Conservation (phyloP, 1,140 invertebrate species). For the Pseudomyrmex gracilis region DNA sequence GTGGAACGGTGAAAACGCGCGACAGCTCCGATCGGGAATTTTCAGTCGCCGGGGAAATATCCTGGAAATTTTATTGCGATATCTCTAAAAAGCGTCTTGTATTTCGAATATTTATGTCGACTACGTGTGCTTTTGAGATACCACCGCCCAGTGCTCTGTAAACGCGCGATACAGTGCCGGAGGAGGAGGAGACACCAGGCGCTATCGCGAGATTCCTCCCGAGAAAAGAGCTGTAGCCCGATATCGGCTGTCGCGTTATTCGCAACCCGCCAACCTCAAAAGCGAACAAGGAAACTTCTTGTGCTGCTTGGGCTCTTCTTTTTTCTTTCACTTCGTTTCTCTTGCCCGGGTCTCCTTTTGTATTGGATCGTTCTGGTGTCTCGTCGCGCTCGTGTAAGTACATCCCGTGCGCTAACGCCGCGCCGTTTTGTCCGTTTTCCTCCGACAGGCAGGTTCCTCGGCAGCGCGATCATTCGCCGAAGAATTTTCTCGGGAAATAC, state of each 20-base stretch:
- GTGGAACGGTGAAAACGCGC: neutral
- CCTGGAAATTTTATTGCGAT: neutral
- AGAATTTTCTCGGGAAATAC: conserved; percentile 54
- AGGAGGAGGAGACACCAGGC: neutral
- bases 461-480: conserved; percentile 23
- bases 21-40: neutral
- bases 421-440: conserved; percentile 44
- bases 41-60: neutral
- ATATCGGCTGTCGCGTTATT: conserved; percentile 58
- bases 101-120: conserved; percentile 43
- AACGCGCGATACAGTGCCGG: neutral
- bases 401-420: conserved; percentile 5
- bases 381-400: conserved; percentile 21
- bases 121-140: conserved; percentile 11
- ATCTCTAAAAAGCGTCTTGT: conserved; percentile 19
- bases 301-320: neutral
- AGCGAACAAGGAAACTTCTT: conserved; percentile 53
- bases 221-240: conserved; percentile 44
- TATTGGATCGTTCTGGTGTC: conserved; percentile 36
- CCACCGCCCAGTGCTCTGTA: neutral
- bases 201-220: conserved; percentile 34
- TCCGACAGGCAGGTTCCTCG: conserved; percentile 37
- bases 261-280: conserved; percentile 55
- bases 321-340: conserved; percentile 6
- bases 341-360: conserved; percentile 29